Percentiles rank a stretch among this genome's conserved stretches.
These are phyloP conservation scores for Dryomyza anilis DNA, from an alignment of 2,888 invertebrate species.

Conservation along the genomic window DNA sequence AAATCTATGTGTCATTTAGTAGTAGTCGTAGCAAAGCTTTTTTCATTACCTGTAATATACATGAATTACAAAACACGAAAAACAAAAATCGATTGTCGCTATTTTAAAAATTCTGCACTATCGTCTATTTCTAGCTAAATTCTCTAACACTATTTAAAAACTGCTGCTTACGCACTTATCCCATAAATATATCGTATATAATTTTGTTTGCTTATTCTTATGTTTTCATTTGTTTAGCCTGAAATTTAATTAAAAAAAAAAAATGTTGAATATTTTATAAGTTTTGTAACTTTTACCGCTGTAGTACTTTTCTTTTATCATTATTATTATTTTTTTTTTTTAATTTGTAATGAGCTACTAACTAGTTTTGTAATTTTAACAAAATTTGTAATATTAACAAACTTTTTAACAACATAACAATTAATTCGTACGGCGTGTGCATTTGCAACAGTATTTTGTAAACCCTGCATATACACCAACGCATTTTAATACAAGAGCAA, in stretches of 20 bases:
- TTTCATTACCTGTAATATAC: slow-evolving; percentile 14
- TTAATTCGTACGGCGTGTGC: neutral
- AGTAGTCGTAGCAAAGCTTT: slow-evolving; percentile 16
- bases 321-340: neutral
- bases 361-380: neutral
- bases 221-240: neutral
- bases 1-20: slow-evolving; percentile 25
- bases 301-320: neutral
- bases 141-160: neutral
- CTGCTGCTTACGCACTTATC: neutral
- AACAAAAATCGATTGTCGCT: too few relatives aligned
- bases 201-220: neutral
- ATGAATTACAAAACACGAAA: too few relatives aligned
- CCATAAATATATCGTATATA: neutral
- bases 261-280: slow-evolving; percentile 1
- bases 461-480: neutral
- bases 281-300: neutral
- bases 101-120: too few relatives aligned
- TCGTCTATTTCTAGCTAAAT: neutral
- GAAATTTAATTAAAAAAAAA: neutral
- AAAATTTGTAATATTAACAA: neutral
- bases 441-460: neutral
- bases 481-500: slow-evolving; percentile 2
- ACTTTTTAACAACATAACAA: neutral
- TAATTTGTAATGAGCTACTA: neutral